phyloP scores from a whole-genome alignment of 1,140 invertebrate species.

The Armadillidium nasatum region DNA sequence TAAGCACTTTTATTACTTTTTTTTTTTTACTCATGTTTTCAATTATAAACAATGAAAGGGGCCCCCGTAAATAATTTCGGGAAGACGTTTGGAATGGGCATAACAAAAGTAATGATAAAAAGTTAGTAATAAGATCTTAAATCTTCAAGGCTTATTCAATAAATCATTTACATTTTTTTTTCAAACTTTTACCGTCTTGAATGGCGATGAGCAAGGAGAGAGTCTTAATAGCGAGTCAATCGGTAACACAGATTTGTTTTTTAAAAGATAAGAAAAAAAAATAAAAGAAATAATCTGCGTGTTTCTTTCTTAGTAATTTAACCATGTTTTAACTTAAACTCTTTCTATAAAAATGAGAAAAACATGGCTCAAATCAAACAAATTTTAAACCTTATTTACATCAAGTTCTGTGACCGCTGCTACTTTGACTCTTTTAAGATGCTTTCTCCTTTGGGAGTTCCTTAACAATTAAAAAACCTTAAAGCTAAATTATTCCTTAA shows the following conservation, averaged over 20 bases:
- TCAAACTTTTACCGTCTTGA: background rate
- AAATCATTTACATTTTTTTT: background rate
- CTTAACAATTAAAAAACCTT: background rate
- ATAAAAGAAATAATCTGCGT: too few relatives aligned
- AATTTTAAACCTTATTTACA: background rate
- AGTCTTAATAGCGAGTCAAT: background rate
- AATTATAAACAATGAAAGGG: background rate
- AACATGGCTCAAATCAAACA: background rate
- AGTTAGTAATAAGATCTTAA: too few relatives aligned
- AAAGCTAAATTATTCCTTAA: constrained; percentile 6
- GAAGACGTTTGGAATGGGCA: constrained; percentile 5
- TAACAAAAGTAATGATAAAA: background rate
- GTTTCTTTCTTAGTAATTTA: too few relatives aligned
- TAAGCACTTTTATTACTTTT: background rate
- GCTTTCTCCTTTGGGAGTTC: constrained; percentile 1
- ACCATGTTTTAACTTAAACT: too few relatives aligned
- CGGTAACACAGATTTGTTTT: background rate
- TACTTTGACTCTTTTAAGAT: constrained; percentile 1
- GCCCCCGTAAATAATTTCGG: background rate
- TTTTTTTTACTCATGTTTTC: background rate
- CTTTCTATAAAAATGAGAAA: too few relatives aligned
- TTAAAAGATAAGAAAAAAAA: too few relatives aligned
- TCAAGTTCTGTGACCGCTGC: constrained; percentile 2
- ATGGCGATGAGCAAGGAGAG: background rate
- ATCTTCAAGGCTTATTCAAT: background rate